Percentiles rank a stretch among this genome's conserved stretches.
phyloP scores from a whole-genome alignment of 1,140 invertebrate species.

The Drosophila eugracilis region DNA sequence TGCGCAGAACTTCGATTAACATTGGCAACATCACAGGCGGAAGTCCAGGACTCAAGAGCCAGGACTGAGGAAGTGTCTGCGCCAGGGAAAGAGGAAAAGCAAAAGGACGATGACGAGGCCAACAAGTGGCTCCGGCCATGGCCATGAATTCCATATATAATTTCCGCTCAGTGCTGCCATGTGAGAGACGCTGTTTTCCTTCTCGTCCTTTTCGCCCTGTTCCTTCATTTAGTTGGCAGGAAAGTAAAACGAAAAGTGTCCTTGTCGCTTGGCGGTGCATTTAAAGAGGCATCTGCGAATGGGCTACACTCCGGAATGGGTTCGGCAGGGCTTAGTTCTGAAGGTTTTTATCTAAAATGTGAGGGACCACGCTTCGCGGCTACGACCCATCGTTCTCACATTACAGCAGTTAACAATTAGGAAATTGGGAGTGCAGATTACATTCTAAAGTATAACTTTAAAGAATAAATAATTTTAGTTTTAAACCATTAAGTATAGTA shows the following conservation, averaged over 20 bases:
- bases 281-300: constrained; percentile 58
- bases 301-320: constrained; percentile 39
- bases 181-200: constrained; percentile 26
- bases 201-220: constrained; percentile 13
- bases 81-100: neutral
- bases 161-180: constrained; percentile 57
- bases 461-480: no score
- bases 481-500: no score
- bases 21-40: constrained; percentile 67
- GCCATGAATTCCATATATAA: constrained; percentile 79
- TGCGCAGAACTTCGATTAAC: constrained; percentile 75
- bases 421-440: no score
- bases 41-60: constrained; percentile 1
- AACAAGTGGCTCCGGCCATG: constrained; percentile 66
- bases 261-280: constrained; percentile 67
- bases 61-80: no score
- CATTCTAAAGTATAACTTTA: no score
- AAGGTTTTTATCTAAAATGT: no score
- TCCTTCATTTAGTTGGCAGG: constrained; percentile 22
- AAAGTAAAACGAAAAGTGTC: constrained; percentile 71
- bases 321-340: no score
- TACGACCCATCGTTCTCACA: no score
- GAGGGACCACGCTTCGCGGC: no score
- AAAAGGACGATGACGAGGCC: constrained; percentile 7
- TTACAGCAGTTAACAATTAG: no score